Conservation (phyloP, 2,888 invertebrate species). For the Drosophila neutralis region DNA sequence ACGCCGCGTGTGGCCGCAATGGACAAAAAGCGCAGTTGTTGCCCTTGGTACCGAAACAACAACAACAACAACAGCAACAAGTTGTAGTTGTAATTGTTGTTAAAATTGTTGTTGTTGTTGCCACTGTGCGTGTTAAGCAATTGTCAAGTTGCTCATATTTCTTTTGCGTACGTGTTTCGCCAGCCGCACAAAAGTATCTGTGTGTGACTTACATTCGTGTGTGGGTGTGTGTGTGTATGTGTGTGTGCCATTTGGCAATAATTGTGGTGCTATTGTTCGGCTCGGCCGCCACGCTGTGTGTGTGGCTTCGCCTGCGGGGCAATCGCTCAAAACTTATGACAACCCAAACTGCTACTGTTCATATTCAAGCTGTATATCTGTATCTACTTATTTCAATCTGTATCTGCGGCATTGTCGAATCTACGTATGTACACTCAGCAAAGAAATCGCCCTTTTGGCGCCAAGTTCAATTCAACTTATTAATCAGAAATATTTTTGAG, state of each 20-base stretch:
- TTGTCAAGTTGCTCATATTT: constrained; percentile 59
- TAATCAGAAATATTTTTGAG: neutral
- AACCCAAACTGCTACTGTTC: constrained; percentile 81
- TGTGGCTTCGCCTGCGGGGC: constrained; percentile 78
- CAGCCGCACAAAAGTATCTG: constrained; percentile 29
- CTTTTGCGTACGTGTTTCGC: constrained; percentile 47
- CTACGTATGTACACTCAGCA: neutral
- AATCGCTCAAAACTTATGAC: constrained; percentile 82
- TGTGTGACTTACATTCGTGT: constrained; percentile 43
- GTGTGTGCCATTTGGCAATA: constrained; percentile 73
- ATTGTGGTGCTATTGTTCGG: constrained; percentile 72
- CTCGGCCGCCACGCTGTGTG: constrained; percentile 70
- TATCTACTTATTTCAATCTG: constrained; percentile 21
- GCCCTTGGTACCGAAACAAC: constrained; percentile 43
- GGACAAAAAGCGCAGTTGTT: constrained; percentile 57
- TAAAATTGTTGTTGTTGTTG: constrained; percentile 41
- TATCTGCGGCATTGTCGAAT: constrained; percentile 15
- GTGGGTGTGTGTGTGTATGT: constrained; percentile 49
- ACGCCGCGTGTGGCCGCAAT: constrained; percentile 71
- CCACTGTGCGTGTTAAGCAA: constrained; percentile 52
- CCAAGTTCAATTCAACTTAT: neutral
- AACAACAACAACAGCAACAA: constrained; percentile 17
- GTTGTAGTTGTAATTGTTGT: constrained; percentile 27
- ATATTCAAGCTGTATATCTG: constrained; percentile 45
- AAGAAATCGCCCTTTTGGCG: neutral